Base-by-base conservation (phyloP, 2,888 invertebrate species). In the Vesta saturnalis region DNA sequence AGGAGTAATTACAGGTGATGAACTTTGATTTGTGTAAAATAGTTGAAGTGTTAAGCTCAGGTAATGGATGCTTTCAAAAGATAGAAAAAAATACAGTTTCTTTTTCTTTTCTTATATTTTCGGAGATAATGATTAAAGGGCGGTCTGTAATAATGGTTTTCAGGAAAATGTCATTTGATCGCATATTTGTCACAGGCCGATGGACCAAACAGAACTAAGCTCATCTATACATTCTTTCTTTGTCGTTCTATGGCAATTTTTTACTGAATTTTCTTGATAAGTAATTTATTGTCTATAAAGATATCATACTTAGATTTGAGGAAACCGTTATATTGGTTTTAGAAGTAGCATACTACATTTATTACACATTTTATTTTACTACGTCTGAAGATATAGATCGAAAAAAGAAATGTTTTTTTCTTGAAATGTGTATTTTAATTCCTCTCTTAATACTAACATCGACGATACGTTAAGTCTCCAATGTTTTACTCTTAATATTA, bases 271-370 rank as follows among this genome's bases (percentile, higher is more conserved):
- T 68, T 68, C 64, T 68, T 60, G 68, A 68, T 68, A 68, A 49
- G 57, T 68, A 64, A 68, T 68, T 64, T 68, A 68, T 68, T 54
- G 64, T 56, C 60, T 55, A 68, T 68, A 68, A 64, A 68, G 60
- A 68, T 68, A 60, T 68, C 62, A 62, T 63, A n/a, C 62, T 47
- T 58, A 63, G 59, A 67, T 67, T 67, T 30, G 21, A n/a, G 35
- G 61, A 67, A 49, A 62, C 12, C 2, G 43, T 43, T 43, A 43
- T 43, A 43, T 5, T 43, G 43, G 12, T 43, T 43, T 43, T 30
- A 10, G 30, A 6, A 30, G 30, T 30, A 30, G 10, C 10, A 6
- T 30, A 6, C 10, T 30, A 6, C 10, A 4, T 30, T 6, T 6
- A 30, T 30, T 30, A 30, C 30, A 30, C 5, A 6, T 30, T 30